phyloP scores from a whole-genome alignment of 2,797 vertebrate genomes.

The Oreochromis mossambicus region DNA sequence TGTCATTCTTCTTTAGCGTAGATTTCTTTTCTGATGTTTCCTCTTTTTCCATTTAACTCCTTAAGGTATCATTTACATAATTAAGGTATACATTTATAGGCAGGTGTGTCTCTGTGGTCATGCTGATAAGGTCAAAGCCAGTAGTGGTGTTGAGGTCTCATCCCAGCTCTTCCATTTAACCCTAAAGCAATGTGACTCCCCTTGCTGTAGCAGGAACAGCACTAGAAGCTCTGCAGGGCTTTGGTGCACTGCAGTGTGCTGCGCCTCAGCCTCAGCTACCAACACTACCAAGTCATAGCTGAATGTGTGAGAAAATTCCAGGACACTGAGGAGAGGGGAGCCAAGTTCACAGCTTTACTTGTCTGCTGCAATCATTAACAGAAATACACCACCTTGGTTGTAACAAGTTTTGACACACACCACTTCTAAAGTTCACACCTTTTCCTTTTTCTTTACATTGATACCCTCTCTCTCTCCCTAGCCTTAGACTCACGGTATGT shows the following conservation, averaged over 20 bases:
- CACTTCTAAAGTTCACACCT: slow-evolving; percentile 66
- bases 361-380: slow-evolving; percentile 51
- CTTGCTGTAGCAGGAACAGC: neutral
- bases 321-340: slow-evolving; percentile 37
- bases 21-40: neutral
- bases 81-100: neutral
- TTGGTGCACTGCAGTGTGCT: slow-evolving; percentile 1
- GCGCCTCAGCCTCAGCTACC: slow-evolving; percentile 10
- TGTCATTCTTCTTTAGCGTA: neutral
- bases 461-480: slow-evolving; percentile 9
- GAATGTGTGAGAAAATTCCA: slow-evolving; percentile 47
- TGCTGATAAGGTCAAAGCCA: neutral
- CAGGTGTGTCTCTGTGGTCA: neutral
- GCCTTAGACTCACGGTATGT: slow-evolving; percentile 21
- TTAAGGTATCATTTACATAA: neutral
- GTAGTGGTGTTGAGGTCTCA: neutral
- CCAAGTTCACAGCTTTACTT: slow-evolving; percentile 64
- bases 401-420: slow-evolving; percentile 58
- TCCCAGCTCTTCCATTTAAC: neutral
- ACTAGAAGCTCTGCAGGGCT: slow-evolving; percentile 3
- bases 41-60: neutral
- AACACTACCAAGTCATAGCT: slow-evolving; percentile 18
- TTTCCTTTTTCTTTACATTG: slow-evolving; percentile 39
- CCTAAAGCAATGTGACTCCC: neutral
- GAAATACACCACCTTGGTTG: slow-evolving; percentile 26